A percentile compares a stretch with the other conserved stretches of the same genome.
Conservation (phyloP, 2,888 invertebrate genomes). For the Lycocerus yunnanus region DNA sequence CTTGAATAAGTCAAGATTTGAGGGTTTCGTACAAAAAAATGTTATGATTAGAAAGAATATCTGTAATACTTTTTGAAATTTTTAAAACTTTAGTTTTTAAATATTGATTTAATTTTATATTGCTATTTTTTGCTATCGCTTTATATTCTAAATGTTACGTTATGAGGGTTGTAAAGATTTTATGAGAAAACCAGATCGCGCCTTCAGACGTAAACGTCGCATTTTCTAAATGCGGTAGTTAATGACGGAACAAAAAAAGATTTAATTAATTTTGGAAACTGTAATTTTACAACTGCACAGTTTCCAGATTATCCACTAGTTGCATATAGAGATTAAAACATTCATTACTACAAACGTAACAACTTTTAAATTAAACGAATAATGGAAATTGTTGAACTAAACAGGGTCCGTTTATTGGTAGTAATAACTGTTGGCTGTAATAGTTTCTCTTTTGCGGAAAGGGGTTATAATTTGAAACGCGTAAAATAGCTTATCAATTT, state of each 20-base stretch:
- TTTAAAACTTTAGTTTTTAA: background rate
- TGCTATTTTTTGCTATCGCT: background rate
- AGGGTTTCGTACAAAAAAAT: background rate
- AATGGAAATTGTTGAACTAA: background rate
- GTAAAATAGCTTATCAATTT: slow-evolving; percentile 8
- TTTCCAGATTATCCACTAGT: background rate
- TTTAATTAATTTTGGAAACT: background rate
- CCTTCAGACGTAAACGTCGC: background rate
- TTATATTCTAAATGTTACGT: slow-evolving; percentile 1
- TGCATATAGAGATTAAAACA: background rate
- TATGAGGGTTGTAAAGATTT: background rate
- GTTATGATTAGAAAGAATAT: background rate
- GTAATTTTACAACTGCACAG: background rate
- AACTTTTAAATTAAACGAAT: background rate
- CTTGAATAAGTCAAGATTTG: background rate
- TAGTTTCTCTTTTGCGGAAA: background rate
- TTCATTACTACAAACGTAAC: background rate
- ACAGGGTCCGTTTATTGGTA: background rate
- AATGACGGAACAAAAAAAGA: background rate
- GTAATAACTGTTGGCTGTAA: background rate
- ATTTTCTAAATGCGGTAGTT: background rate
- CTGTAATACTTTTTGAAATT: background rate
- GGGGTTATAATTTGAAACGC: background rate
- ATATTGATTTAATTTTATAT: background rate
- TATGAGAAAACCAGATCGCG: slow-evolving; percentile 1